phyloP scores from a whole-genome alignment of 2,113 vertebrate genomes.

The Labeo rohita region DNA sequence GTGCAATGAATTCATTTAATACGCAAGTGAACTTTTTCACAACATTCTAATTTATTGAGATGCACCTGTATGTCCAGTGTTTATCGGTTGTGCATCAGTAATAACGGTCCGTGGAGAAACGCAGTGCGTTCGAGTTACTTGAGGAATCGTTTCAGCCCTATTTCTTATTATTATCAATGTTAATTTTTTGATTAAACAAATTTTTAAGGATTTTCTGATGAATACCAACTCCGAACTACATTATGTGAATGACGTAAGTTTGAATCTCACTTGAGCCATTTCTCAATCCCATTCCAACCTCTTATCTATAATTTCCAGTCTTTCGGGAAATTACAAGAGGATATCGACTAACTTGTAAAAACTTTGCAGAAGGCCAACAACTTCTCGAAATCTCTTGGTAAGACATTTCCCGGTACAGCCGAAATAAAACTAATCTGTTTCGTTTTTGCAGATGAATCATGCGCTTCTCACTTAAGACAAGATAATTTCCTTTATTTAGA shows the following conservation, averaged over 20 bases:
- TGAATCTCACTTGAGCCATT: not conserved
- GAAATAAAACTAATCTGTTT: conserved; percentile 4
- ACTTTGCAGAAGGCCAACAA: not conserved
- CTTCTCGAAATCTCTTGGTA: not conserved
- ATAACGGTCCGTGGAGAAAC: no score
- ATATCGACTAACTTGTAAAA: not conserved
- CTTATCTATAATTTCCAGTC: not conserved
- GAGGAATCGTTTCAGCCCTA: no score
- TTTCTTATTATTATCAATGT: no score
- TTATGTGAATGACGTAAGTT: not conserved
- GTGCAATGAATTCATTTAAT: no score
- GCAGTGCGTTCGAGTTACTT: no score
- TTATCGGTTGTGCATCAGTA: no score
- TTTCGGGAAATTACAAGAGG: not conserved
- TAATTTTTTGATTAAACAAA: no score
- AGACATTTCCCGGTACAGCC: not conserved
- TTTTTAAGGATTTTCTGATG: not conserved
- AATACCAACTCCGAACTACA: not conserved
- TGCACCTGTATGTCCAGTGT: no score
- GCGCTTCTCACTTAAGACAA: conserved; percentile 15
- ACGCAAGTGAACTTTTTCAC: no score
- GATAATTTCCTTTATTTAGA: conserved; percentile 28
- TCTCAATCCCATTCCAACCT: not conserved
- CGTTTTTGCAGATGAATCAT: not conserved
- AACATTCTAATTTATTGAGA: no score